phyloP scores from a whole-genome alignment of 2,797 vertebrate genomes.

The Cetoscarus ocellatus region DNA sequence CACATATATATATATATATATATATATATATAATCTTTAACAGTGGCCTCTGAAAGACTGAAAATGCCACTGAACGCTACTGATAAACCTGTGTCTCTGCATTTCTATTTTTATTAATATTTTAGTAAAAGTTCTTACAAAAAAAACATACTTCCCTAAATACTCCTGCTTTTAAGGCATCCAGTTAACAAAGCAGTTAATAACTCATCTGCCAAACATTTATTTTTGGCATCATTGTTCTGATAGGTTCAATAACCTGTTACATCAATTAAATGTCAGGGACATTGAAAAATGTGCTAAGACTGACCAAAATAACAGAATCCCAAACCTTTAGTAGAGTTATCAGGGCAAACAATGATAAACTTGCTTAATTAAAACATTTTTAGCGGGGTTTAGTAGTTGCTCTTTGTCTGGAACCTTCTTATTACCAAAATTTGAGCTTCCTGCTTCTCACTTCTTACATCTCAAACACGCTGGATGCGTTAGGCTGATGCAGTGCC shows the following conservation, averaged over 20 bases:
- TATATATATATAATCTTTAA: background rate
- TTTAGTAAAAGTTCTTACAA: conserved; percentile 9
- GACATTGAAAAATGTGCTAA: too few relatives aligned
- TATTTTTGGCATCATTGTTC: background rate
- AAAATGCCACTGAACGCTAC: conserved; percentile 33
- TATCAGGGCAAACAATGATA: too few relatives aligned
- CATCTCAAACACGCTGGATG: too few relatives aligned
- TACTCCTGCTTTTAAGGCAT: background rate
- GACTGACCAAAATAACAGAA: background rate
- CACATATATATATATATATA: too few relatives aligned
- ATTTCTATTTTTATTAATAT: conserved; percentile 1
- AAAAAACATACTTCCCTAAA: background rate
- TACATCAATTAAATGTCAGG: too few relatives aligned
- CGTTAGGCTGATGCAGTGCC: too few relatives aligned
- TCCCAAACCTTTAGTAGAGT: background rate
- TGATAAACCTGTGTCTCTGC: conserved; percentile 25
- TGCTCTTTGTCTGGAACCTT: conserved; percentile 40
- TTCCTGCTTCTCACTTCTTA: conserved; percentile 10
- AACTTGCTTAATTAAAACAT: too few relatives aligned
- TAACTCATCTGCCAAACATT: background rate
- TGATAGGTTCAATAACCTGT: too few relatives aligned
- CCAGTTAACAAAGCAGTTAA: too few relatives aligned
- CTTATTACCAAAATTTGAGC: conserved; percentile 13
- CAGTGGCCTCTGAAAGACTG: conserved; percentile 12
- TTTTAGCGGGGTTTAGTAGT: background rate